phyloP scores from a whole-genome alignment of 2,888 invertebrate genomes.

The Epirrita christyi region DNA sequence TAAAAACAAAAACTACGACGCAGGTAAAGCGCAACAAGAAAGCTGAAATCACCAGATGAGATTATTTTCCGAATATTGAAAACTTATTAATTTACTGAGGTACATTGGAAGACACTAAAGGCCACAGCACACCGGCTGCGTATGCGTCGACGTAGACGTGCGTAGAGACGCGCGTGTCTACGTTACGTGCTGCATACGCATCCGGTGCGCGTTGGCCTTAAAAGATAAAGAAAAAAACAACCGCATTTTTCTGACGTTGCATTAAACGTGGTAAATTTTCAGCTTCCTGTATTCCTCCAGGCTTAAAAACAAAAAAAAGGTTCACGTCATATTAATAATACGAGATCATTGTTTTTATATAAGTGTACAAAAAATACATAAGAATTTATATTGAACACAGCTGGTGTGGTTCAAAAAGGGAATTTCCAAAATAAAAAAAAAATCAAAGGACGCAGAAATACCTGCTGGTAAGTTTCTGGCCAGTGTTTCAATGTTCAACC shows the following conservation, averaged over 20 bases:
- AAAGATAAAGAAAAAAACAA: background rate
- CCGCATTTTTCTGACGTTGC: background rate
- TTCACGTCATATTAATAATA: slow-evolving; percentile 62
- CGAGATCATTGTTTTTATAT: slow-evolving; percentile 81
- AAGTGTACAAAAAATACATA: slow-evolving; percentile 51
- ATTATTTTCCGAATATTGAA: slow-evolving; percentile 3
- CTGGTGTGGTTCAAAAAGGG: slow-evolving; percentile 67
- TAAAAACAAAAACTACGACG: slow-evolving; percentile 15
- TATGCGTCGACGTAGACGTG: too few species aligned
- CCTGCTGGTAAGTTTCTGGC: slow-evolving; percentile 17
- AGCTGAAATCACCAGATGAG: slow-evolving; percentile 11
- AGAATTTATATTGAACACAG: slow-evolving; percentile 67
- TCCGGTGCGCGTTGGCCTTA: too few species aligned
- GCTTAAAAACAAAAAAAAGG: slow-evolving; percentile 37
- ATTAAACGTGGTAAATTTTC: slow-evolving; percentile 8
- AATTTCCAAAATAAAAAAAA: slow-evolving; percentile 42
- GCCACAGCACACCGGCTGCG: too few species aligned
- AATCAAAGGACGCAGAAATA: slow-evolving; percentile 33
- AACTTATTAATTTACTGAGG: slow-evolving; percentile 23
- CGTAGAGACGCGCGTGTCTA: too few species aligned
- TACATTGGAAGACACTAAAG: slow-evolving; percentile 30
- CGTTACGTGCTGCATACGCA: too few species aligned
- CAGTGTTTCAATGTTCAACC: slow-evolving; percentile 1
- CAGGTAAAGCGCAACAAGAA: slow-evolving; percentile 19
- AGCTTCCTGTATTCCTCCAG: slow-evolving; percentile 17